Conservation (phyloP, 2,113 vertebrate genomes). For the Rhinoderma darwinii region DNA sequence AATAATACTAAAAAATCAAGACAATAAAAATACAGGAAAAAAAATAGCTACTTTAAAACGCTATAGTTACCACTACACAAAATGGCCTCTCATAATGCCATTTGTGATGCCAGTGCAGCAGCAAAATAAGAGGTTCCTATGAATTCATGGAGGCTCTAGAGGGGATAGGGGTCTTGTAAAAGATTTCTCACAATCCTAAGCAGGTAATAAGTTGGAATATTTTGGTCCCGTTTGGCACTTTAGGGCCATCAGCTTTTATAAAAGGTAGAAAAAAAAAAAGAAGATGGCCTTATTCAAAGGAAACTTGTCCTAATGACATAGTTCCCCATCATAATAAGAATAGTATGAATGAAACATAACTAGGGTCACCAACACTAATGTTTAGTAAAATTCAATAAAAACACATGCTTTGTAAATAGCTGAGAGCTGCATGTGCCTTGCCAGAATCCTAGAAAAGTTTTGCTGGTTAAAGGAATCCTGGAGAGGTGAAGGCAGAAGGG, state of each 20-base stretch:
- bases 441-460: neutral
- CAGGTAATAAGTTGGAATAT: too few relatives aligned
- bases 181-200: too few relatives aligned
- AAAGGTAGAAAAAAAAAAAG: neutral
- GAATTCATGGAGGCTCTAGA: too few relatives aligned
- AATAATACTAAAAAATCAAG: too few relatives aligned
- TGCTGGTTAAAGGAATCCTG: slow-evolving; percentile 29
- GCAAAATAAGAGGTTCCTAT: too few relatives aligned
- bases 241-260: neutral
- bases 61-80: too few relatives aligned
- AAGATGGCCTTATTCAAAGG: too few relatives aligned
- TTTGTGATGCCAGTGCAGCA: too few relatives aligned
- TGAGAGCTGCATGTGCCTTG: neutral
- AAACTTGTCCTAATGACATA: neutral
- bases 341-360: neutral
- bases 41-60: too few relatives aligned
- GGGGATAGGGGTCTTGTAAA: too few relatives aligned
- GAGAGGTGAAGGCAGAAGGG: slow-evolving; percentile 19
- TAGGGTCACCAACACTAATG: neutral
- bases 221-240: too few relatives aligned
- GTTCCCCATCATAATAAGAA: neutral
- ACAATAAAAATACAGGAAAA: neutral
- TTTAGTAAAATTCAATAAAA: neutral
- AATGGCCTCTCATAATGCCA: too few relatives aligned
- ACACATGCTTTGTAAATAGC: neutral